Evolutionary conservation across 2,888 invertebrate species (phyloP), one percentile per base, ranked within the genome.

Genomic region (Gisinianus flammeolus): DNA sequence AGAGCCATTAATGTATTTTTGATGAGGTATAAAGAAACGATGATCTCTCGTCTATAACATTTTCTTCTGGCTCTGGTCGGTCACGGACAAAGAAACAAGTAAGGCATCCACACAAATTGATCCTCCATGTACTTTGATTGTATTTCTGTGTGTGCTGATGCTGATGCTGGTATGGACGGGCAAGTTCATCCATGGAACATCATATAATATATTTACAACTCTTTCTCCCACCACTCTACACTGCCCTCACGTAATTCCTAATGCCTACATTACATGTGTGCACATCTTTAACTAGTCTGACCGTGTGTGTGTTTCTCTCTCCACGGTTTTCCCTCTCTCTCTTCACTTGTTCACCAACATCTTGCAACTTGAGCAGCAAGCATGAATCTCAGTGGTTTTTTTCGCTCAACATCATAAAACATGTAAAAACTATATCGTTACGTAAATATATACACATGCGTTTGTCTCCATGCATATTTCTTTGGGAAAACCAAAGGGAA

Each of bases 1-100:
- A 77, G 74, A 70, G 69, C 68, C 84, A 84, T 83, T 85, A 85
- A 85, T 85, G 85, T 82, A 83, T 85, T 85, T 85, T 85, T 85
- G 85, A 85, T 85, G 85, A 85, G 85, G 81, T 83, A 83, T 83
- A 83, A 83, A 83, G 82, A 81, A 82, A 81, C 76, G 67, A 81
- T 81, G 81, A 81, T 79, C 81, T 81, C 79, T 77, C 73, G 73
- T 74, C 73, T 74, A 64, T 74, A 74, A 74, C 73, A 74, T 26
- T 33, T 74, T 44, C 56, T 79, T 76, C 75, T 76, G 69, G 76
- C 75, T 70, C 56, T 78, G 67, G 76, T 79, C 79, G 80, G 81
- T 80, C 79, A 81, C 80, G 80, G 80, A 80, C 81, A 80, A 80
- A 80, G 79, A 79, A 76, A 73, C 72, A 67, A 72, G 30, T 76